Evolutionary conservation across 2,888 invertebrate genomes (phyloP), one percentile per base, ranked within the genome.

Genomic region (Coronaproctus castanopsis): DNA sequence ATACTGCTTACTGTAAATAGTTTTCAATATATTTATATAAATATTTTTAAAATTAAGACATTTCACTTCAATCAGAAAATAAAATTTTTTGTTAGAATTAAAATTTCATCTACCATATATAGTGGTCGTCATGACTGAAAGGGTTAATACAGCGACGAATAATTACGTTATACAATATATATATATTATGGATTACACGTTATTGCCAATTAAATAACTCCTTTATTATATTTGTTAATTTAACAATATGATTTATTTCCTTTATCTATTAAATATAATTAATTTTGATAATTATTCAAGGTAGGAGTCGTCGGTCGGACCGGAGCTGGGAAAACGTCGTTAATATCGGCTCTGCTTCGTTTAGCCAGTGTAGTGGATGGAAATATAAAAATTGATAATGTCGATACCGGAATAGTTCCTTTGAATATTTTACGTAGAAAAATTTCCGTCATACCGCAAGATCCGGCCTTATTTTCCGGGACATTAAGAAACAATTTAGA

Each of bases 361-460:
- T 67, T 87, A 61, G 81, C 81, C n/a, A n/a, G n/a, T 0, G 83
- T 82, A 63, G 67, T 80, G 22, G 78, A 79, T 53, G 87, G 87
- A 0, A 71, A 71, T 1, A 80, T 88, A 54, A 67, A 72, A 2
- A 83, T 88, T 55, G 88, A 88, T 68, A 80, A 75, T n/a, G 65
- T 85, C 0, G 76, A 80, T 56, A 78, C 78, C 2, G 69, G 72
- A 0, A 69, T 70, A 1, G 75, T 87, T 24, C 78, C 80, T 10
- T 69, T 83, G 21, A 77, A 78, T 57, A 75, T 77, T 59, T 72
- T 83, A 61, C 73, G 81, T 20, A 75, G 77, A 59, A 78, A 77
- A 63, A 74, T 81, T 61, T 78, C 80, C 19, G 80, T 81, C 53
- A 81, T 81, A 63, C 80, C 81, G 1, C 81, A 78, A 66, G 76